Conservation (phyloP, 2,797 vertebrate genomes). For the Oreortyx pictus region DNA sequence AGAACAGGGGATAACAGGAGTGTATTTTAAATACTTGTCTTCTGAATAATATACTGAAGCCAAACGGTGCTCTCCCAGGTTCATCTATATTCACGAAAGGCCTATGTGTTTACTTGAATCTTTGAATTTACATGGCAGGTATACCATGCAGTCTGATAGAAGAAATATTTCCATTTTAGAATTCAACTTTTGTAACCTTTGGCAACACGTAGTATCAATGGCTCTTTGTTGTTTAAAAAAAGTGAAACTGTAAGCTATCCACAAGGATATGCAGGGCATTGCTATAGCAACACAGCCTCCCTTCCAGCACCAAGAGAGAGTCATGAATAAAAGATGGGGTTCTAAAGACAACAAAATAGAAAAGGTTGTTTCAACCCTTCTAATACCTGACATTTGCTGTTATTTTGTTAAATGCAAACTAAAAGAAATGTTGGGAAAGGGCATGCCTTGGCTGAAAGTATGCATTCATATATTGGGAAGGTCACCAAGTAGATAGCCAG, state of each 20-base stretch:
- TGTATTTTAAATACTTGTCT: constrained; percentile 74
- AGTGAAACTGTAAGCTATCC: constrained; percentile 85
- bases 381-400: constrained; percentile 84
- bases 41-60: constrained; percentile 71
- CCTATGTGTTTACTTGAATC: constrained; percentile 71
- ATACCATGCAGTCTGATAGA: constrained; percentile 73
- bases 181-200: constrained; percentile 86
- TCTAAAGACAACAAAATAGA: constrained; percentile 84
- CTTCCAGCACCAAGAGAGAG: constrained; percentile 81
- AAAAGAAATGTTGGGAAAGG: constrained; percentile 75
- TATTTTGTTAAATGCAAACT: constrained; percentile 83
- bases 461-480: constrained; percentile 69
- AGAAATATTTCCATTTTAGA: constrained; percentile 85
- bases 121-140: constrained; percentile 77
- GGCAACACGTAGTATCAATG: constrained; percentile 84
- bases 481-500: constrained; percentile 35
- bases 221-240: constrained; percentile 84
- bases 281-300: constrained; percentile 85
- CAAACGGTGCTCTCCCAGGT: constrained; percentile 68
- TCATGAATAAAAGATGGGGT: constrained; percentile 87
- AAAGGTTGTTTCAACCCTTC: constrained; percentile 82
- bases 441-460: constrained; percentile 66
- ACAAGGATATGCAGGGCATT: constrained; percentile 86
- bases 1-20: constrained; percentile 59
- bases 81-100: constrained; percentile 73